These are phyloP conservation scores for Thelaira solivaga DNA, from an alignment of 2,888 invertebrate genomes.

Conservation along the genomic window DNA sequence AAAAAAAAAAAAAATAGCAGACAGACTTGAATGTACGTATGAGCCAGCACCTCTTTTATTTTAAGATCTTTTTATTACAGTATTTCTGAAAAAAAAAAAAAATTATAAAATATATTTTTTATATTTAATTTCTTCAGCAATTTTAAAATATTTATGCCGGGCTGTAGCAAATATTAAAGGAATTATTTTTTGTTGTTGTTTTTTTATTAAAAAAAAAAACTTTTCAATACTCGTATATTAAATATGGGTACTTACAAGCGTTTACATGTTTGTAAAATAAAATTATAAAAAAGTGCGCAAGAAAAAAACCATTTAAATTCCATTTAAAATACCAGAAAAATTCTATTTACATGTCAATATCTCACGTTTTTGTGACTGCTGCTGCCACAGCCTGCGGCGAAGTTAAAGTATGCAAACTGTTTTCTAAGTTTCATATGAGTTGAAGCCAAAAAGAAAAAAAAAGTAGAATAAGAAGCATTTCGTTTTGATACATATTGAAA, in stretches of 20 bases:
- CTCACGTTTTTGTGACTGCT: conserved; percentile 48
- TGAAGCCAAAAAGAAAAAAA: background rate
- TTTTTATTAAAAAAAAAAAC: background rate
- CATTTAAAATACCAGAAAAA: conserved; percentile 4
- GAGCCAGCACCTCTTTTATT: background rate
- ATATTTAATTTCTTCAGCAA: background rate
- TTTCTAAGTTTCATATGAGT: conserved; percentile 12
- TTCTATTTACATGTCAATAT: conserved; percentile 54
- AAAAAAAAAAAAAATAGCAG: background rate
- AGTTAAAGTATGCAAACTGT: conserved; percentile 31
- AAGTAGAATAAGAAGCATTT: background rate
- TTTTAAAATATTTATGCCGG: background rate
- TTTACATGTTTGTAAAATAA: no score
- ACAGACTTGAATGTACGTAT: no score
- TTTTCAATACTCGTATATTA: background rate
- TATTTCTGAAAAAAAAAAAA: no score
- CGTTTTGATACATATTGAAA: conserved; percentile 51
- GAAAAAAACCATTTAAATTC: background rate
- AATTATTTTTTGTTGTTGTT: background rate
- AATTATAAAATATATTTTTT: no score
- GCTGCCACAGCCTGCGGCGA: conserved; percentile 21
- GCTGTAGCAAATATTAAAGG: background rate
- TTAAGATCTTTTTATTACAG: no score
- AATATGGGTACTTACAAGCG: background rate
- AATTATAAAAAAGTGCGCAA: no score